Conservation (phyloP, 2,113 vertebrate species). For the Prinia subflava region DNA sequence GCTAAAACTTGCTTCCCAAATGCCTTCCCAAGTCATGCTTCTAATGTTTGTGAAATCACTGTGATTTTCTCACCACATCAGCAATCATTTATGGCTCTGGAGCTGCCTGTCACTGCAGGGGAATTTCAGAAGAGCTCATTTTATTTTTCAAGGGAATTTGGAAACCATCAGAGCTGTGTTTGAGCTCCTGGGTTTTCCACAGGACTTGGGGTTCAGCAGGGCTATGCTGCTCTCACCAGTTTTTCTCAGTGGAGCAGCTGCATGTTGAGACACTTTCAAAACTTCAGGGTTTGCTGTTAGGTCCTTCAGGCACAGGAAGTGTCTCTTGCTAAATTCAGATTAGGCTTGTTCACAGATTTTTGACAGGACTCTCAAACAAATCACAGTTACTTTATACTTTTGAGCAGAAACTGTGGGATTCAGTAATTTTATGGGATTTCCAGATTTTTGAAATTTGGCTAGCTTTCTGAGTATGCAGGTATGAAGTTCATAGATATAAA, state of each 20-base stretch:
- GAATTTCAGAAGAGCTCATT: not conserved
- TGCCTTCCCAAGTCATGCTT: not conserved
- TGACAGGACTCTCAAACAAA: not conserved
- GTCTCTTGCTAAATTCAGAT: not conserved
- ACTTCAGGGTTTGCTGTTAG: not conserved
- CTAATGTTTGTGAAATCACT: not conserved
- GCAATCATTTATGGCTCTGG: not conserved
- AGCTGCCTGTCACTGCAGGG: not conserved
- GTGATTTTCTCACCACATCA: not conserved
- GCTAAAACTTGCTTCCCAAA: not conserved
- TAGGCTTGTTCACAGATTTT: not conserved
- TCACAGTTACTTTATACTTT: not conserved
- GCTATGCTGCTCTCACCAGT: not conserved
- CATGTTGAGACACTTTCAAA: not conserved
- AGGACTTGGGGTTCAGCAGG: not conserved
- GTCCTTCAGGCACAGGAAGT: not conserved
- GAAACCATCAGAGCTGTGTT: not conserved
- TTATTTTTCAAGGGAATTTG: conserved; percentile 19
- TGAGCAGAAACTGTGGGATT: not conserved
- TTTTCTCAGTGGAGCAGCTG: not conserved
- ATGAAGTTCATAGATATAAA: not conserved
- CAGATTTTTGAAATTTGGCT: not conserved
- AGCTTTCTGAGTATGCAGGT: not conserved
- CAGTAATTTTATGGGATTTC: not conserved
- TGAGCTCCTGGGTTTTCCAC: not conserved